Evolutionary conservation across 1,140 invertebrate genomes (phyloP).

Genomic region (Pomacea maculata): DNA sequence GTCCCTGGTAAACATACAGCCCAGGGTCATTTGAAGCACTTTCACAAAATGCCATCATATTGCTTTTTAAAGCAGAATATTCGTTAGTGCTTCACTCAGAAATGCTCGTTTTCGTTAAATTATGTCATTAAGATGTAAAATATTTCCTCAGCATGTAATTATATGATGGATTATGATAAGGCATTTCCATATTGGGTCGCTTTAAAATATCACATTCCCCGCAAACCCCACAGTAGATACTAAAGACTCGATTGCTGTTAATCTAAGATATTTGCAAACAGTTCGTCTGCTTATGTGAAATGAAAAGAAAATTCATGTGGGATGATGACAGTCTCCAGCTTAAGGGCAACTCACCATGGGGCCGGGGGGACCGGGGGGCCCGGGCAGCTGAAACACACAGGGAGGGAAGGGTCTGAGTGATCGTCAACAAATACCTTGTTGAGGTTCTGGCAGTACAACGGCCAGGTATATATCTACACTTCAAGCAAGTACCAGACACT

Average conservation of each 20-base stretch:
- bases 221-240: neutral
- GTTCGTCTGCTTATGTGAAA: neutral
- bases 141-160: too few species aligned
- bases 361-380: conserved; percentile 75
- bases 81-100: too few species aligned
- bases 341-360: conserved; percentile 64
- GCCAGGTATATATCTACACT: neutral
- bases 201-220: too few species aligned
- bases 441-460: neutral
- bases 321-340: too few species aligned
- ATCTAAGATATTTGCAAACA: neutral
- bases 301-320: neutral
- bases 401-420: conserved; percentile 4
- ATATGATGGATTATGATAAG: too few species aligned
- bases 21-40: neutral
- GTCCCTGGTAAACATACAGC: conserved; percentile 44
- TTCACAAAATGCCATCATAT: neutral
- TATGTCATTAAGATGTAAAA: too few species aligned
- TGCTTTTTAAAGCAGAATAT: neutral
- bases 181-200: too few species aligned
- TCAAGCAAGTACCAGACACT: neutral
- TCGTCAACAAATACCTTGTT: neutral
- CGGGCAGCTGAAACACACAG: conserved; percentile 56
- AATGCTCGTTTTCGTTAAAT: too few species aligned
- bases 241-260: neutral